Evolutionary conservation across 1,140 invertebrate species (phyloP), one percentile per base, ranked within the genome.

Genomic region (Cheumatopsyche charites): DNA sequence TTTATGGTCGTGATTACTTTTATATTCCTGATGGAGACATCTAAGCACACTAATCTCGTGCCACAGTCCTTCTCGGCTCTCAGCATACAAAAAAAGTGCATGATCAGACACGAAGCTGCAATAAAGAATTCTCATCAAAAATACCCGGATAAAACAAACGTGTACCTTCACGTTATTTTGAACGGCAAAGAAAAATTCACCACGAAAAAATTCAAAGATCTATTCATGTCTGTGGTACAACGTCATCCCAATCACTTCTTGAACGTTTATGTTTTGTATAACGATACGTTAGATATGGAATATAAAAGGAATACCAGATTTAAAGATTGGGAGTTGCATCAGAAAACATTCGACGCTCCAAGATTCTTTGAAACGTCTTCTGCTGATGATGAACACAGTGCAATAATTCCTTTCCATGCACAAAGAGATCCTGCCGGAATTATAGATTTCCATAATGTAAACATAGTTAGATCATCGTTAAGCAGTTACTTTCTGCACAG

Each of bases 351-450:
- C 11, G 71, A 72, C 19, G 47, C 41, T 12, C 70, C 69, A 29
- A 69, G 73, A 26, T 76, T 76, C 45, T 76, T 76, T 25, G 63
- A 69, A n/a, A 76, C 74, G 12, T 71, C 74, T 12, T 75, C 74
- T 9, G 47, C 74, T 0, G 71, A 75, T 62, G 66, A 47, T 3
- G 55, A 70, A 13, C 42, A 67, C 12, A 47, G 7, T 26, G 9
- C 26, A 0, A 68, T 55, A 15, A 45, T 36, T 13, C 49, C 43
- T 1, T n/a, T 23, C 15, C 21, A 43, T 15, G 55, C 36, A 2
- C 23, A 68, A 41, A 21, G 23, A 19, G 29, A 55, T 41, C 25
- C 26, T 21, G 9, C 26, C 7, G 42, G 23, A n/a, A 13, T 58
- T 9, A 58, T 58, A 12, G 15, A 47, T 45, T 62, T 58, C 62